Base-by-base conservation (phyloP, 1,140 invertebrate species). In the Monochamus saltuarius region DNA sequence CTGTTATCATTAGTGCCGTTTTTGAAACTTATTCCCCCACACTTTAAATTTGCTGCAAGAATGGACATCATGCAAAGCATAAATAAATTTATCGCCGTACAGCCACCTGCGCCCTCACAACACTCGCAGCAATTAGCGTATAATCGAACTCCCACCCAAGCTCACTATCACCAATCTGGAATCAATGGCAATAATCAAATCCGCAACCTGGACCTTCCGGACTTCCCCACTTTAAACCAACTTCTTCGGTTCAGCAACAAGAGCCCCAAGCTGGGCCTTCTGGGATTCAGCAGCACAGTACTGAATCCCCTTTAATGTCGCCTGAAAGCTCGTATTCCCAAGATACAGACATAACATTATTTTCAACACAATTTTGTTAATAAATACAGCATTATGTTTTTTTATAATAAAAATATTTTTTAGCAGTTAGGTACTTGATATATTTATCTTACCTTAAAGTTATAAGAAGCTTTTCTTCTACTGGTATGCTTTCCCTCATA, bases 401-500 rank as follows among this genome's bases (percentile, higher is more conserved):
- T 50, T 50, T 3, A 50, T 14, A 47, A 17, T 14, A 47, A 47
- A 47, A 47, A 47, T 17, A 47, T 47, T 47, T 47, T 47, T 17
- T 47, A 14, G 43, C 43, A 19, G 2, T 46, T 14, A 17, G 43
- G 43, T 46, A 11, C 10, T 52, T 38, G 19, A 17, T 29, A 3
- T 29, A 29, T 29, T 52, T 52, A 52, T 38, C 50, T 52, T 38
- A 52, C 36, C 50, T 52, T 52, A 52, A 39, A 52, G 50, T 52
- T 38, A 52, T 52, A 52, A 52, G 37, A 39, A 52, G 50, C 50
- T 52, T 52, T 52, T 52, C 50, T 52, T 52, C 50, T 52, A 52
- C 50, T 52, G 50, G 50, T 38, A 52, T 52, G 50, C 19, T 39
- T 52, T 52, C 36, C 50, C 50, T 52, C 36, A 52, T 52, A 17